Conservation (phyloP, 2,797 vertebrate species). For the Microchirus variegatus region DNA sequence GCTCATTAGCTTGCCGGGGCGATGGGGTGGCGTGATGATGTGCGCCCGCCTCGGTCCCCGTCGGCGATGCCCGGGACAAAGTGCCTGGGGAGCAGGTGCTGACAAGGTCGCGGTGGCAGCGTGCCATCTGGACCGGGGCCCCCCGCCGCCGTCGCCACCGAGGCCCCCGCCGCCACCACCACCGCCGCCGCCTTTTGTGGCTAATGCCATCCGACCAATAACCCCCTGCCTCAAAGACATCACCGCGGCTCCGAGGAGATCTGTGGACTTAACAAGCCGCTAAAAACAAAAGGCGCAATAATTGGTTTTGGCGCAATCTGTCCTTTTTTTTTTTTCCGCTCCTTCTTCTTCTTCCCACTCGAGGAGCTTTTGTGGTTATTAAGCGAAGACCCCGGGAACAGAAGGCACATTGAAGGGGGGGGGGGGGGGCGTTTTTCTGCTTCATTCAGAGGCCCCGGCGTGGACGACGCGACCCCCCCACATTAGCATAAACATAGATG, state of each 20-base stretch:
- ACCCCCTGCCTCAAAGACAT: slow-evolving; percentile 78
- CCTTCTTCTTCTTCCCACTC: too few species aligned
- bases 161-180: slow-evolving; percentile 63
- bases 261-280: slow-evolving; percentile 78
- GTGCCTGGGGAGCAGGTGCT: slow-evolving; percentile 85
- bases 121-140: slow-evolving; percentile 82
- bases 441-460: slow-evolving; percentile 61
- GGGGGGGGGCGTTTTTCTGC: too few species aligned
- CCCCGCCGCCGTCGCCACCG: slow-evolving; percentile 56
- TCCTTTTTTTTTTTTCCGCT: slow-evolving; percentile 74
- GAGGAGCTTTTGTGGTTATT: slow-evolving; percentile 76
- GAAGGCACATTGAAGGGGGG: slow-evolving; percentile 76
- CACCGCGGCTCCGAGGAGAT: slow-evolving; percentile 78
- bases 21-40: slow-evolving; percentile 77
- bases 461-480: slow-evolving; percentile 45
- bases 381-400: slow-evolving; percentile 70
- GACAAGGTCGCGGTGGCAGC: slow-evolving; percentile 83
- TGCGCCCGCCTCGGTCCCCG: slow-evolving; percentile 78
- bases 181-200: slow-evolving; percentile 77
- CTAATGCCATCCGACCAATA: slow-evolving; percentile 76
- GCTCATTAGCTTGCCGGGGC: slow-evolving; percentile 83
- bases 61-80: slow-evolving; percentile 82
- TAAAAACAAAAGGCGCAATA: slow-evolving; percentile 83
- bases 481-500: slow-evolving; percentile 74
- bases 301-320: slow-evolving; percentile 86